phyloP scores from a whole-genome alignment of 1,140 invertebrate genomes.

The Drosophila sturtevanti region DNA sequence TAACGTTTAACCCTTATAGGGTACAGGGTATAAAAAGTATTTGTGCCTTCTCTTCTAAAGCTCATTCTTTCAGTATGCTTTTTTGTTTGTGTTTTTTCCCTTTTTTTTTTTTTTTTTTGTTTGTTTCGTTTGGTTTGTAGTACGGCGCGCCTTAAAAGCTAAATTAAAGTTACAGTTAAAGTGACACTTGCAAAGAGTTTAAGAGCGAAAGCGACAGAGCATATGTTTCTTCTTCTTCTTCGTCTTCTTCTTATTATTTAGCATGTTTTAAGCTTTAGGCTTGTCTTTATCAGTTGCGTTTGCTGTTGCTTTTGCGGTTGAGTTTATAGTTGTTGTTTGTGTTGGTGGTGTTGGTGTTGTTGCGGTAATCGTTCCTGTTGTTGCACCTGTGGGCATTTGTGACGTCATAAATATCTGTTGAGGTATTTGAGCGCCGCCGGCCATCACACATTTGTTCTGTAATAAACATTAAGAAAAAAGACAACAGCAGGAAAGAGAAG shows the following conservation, averaged over 20 bases:
- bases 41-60: background rate
- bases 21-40: constrained; percentile 2
- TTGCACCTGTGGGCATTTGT: constrained; percentile 40
- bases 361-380: constrained; percentile 26
- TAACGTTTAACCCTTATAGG: too few species aligned
- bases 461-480: constrained; percentile 40
- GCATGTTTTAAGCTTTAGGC: constrained; percentile 45
- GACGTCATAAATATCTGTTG: constrained; percentile 78
- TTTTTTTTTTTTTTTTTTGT: background rate
- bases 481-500: constrained; percentile 5
- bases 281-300: constrained; percentile 14
- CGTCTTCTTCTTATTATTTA: too few species aligned
- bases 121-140: background rate
- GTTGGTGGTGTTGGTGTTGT: constrained; percentile 23
- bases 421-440: constrained; percentile 54
- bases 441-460: constrained; percentile 82
- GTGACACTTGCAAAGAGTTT: background rate
- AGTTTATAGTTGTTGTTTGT: too few species aligned
- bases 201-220: background rate
- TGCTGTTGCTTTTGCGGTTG: constrained; percentile 10
- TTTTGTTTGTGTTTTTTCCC: background rate
- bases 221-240: background rate
- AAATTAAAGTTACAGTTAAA: constrained; percentile 6
- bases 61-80: background rate
- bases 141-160: constrained; percentile 16